These are phyloP conservation scores for Abrostola tripartita DNA, from an alignment of 2,888 invertebrate species.

Conservation along the genomic window DNA sequence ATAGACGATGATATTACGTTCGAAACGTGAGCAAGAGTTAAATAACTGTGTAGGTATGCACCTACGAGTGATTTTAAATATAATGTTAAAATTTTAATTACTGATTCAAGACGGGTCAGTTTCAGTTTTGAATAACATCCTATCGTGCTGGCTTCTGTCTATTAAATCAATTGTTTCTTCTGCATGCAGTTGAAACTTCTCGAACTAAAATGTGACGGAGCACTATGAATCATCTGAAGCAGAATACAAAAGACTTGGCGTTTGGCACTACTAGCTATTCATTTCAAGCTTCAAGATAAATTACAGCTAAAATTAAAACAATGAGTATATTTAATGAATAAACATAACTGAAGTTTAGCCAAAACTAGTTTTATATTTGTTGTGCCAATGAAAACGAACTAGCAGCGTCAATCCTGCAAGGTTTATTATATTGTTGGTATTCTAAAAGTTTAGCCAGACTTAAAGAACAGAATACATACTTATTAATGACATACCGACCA, in stretches of 20 bases:
- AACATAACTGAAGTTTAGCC: slow-evolving; percentile 50
- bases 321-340: slow-evolving; percentile 63
- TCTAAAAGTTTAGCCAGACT: too few relatives aligned
- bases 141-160: slow-evolving; percentile 31
- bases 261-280: slow-evolving; percentile 77
- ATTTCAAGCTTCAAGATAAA: slow-evolving; percentile 75
- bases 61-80: slow-evolving; percentile 26
- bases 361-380: slow-evolving; percentile 18
- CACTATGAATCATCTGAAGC: slow-evolving; percentile 68
- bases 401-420: not conserved
- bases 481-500: too few relatives aligned
- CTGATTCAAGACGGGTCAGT: slow-evolving; percentile 41
- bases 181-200: slow-evolving; percentile 56
- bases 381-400: slow-evolving; percentile 2
- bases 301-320: slow-evolving; percentile 81
- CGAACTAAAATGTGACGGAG: slow-evolving; percentile 60
- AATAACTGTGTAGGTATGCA: slow-evolving; percentile 58
- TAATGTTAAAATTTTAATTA: slow-evolving; percentile 29
- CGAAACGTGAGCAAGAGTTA: slow-evolving; percentile 67
- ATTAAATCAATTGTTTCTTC: slow-evolving; percentile 36
- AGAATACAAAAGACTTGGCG: slow-evolving; percentile 75
- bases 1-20: slow-evolving; percentile 66
- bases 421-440: too few relatives aligned
- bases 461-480: too few relatives aligned
- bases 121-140: slow-evolving; percentile 25